These are phyloP conservation scores for Mus spretus DNA, from an alignment of 2,797 vertebrate species.

Conservation along the genomic window DNA sequence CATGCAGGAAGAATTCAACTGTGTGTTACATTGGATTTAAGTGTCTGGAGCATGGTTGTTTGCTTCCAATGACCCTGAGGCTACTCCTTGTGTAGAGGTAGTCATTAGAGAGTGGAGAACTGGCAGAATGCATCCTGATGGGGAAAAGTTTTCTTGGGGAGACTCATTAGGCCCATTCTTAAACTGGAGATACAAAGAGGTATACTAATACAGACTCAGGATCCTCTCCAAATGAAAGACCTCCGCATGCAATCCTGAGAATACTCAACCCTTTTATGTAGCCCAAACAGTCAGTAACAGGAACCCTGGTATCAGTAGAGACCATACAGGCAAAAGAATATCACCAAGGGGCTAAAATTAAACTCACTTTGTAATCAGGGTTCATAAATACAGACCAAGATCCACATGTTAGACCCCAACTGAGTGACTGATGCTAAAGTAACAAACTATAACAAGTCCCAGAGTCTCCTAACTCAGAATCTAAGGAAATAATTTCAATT, in stretches of 20 bases:
- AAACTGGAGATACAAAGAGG: neutral
- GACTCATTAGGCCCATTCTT: neutral
- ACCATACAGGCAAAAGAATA: neutral
- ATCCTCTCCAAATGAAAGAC: neutral
- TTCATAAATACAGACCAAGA: neutral
- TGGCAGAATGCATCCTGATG: neutral
- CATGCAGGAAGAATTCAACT: neutral
- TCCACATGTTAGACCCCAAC: neutral
- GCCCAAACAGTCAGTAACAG: neutral
- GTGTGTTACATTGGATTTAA: neutral
- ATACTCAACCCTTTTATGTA: neutral
- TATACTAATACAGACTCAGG: neutral
- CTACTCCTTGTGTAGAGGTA: neutral
- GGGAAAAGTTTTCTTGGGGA: neutral
- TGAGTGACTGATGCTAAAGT: neutral
- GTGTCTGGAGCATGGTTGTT: neutral
- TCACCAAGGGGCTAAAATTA: neutral
- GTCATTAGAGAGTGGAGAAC: neutral
- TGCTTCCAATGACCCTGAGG: neutral
- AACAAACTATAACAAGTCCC: neutral
- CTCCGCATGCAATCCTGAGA: neutral
- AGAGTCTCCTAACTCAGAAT: neutral
- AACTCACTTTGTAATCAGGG: neutral
- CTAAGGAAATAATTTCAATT: conserved; percentile 12
- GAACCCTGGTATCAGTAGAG: neutral